phyloP scores from a whole-genome alignment of 2,888 invertebrate species.

The Ophion slaviceki region DNA sequence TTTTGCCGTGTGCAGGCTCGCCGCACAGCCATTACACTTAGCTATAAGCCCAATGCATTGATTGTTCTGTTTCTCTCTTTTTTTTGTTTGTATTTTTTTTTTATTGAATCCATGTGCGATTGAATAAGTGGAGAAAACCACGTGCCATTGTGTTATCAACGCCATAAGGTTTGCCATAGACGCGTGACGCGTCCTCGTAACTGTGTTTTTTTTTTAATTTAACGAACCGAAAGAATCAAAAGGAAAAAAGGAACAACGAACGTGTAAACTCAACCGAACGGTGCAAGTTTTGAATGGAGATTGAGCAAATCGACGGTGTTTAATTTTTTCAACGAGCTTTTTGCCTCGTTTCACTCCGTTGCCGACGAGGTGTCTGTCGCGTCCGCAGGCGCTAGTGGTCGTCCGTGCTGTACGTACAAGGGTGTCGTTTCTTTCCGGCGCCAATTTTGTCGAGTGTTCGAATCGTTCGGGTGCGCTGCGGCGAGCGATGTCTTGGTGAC shows the following conservation, averaged over 20 bases:
- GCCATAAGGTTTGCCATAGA: constrained; percentile 67
- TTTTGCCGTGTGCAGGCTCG: constrained; percentile 9
- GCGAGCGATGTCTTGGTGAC: background rate
- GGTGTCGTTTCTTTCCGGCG: background rate
- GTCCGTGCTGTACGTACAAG: background rate
- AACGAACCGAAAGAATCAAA: background rate
- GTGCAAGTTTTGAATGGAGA: background rate
- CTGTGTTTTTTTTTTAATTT: constrained; percentile 23
- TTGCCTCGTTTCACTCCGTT: background rate
- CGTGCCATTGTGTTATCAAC: constrained; percentile 61
- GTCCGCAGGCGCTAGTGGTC: background rate
- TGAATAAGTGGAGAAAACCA: constrained; percentile 26
- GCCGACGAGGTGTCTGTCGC: background rate
- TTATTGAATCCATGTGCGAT: constrained; percentile 20
- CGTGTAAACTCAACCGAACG: background rate
- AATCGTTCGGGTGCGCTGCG: background rate
- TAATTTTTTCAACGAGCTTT: background rate
- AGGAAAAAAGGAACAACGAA: background rate
- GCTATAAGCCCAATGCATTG: constrained; percentile 49
- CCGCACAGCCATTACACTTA: constrained; percentile 50
- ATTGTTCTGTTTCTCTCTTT: constrained; percentile 6
- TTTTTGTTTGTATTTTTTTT: background rate
- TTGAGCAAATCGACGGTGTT: background rate
- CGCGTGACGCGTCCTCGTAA: constrained; percentile 29
- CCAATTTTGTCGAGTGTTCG: background rate